Evolutionary conservation across 2,113 vertebrate genomes (phyloP).

Genomic region (Scartelaos histophorus): DNA sequence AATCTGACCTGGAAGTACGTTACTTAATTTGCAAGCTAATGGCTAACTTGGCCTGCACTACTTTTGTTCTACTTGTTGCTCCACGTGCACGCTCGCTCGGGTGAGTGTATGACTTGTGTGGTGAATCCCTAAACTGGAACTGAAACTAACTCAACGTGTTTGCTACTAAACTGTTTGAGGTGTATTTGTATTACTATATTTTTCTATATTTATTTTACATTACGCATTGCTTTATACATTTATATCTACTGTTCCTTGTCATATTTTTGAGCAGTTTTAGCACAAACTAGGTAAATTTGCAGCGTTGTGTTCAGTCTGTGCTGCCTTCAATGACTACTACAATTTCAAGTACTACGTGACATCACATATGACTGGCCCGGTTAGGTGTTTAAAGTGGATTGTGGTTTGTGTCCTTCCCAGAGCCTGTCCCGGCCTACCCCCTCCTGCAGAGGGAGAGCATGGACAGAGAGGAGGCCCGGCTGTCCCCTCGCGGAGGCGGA

Average conservation of each 20-base stretch:
- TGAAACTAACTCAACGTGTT: not conserved
- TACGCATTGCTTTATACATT: too few relatives aligned
- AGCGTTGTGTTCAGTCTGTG: too few relatives aligned
- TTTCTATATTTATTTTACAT: too few relatives aligned
- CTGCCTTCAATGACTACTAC: too few relatives aligned
- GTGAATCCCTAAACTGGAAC: not conserved
- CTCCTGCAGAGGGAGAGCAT: conserved; percentile 85
- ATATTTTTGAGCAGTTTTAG: too few relatives aligned
- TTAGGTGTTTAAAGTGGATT: not conserved
- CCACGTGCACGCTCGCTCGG: not conserved
- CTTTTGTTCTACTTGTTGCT: not conserved
- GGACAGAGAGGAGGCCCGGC: conserved; percentile 85
- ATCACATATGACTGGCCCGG: too few relatives aligned
- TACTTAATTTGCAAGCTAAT: not conserved
- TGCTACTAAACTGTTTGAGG: not conserved
- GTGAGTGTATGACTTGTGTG: not conserved
- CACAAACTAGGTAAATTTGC: too few relatives aligned
- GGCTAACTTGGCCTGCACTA: not conserved
- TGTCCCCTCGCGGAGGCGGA: conserved; percentile 88
- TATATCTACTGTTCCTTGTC: too few relatives aligned
- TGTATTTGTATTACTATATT: too few relatives aligned
- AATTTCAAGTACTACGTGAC: too few relatives aligned
- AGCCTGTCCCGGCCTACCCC: conserved; percentile 84
- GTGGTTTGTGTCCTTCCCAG: conserved; percentile 64
- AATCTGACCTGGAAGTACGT: not conserved